A percentile compares a stretch with the other conserved stretches of the same genome.
Conservation (phyloP, 2,888 invertebrate species). For the Cheilosia grossa region DNA sequence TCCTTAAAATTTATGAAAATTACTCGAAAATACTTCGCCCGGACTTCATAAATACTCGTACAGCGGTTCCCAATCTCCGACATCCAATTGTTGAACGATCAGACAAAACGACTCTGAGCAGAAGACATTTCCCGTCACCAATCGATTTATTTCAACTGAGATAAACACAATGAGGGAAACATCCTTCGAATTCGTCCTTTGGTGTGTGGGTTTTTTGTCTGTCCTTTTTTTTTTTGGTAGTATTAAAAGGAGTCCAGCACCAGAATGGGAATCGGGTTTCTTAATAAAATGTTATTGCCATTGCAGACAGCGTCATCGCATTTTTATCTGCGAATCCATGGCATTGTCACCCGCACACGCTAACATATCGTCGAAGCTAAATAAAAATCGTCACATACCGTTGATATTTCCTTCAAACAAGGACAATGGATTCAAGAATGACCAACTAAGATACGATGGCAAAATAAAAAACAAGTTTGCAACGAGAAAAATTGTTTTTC, state of each 20-base stretch:
- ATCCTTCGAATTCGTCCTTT: slow-evolving; percentile 53
- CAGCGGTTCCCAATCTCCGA: neutral
- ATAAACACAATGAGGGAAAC: slow-evolving; percentile 67
- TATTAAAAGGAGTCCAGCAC: slow-evolving; percentile 47
- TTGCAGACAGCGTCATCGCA: slow-evolving; percentile 79
- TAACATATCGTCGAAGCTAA: neutral
- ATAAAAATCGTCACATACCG: slow-evolving; percentile 59
- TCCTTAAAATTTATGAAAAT: slow-evolving; percentile 71
- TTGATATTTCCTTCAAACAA: slow-evolving; percentile 68
- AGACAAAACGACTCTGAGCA: slow-evolving; percentile 45
- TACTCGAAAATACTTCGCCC: slow-evolving; percentile 61
- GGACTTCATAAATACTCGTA: slow-evolving; percentile 47
- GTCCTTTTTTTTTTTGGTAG: slow-evolving; percentile 19
- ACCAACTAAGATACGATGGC: slow-evolving; percentile 46
- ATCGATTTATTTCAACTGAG: slow-evolving; percentile 73
- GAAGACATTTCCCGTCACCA: slow-evolving; percentile 68
- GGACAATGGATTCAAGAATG: slow-evolving; percentile 63
- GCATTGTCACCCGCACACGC: slow-evolving; percentile 48
- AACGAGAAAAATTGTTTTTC: slow-evolving; percentile 9
- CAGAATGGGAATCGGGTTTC: slow-evolving; percentile 78
- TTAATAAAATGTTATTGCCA: slow-evolving; percentile 82
- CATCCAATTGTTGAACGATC: slow-evolving; percentile 67
- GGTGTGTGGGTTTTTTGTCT: slow-evolving; percentile 16
- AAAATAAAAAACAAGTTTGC: slow-evolving; percentile 1
- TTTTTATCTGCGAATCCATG: slow-evolving; percentile 62